Percentiles rank a stretch among this genome's conserved stretches.
phyloP scores from a whole-genome alignment of 1,140 invertebrate species.

The Probaryconus sp. region DNA sequence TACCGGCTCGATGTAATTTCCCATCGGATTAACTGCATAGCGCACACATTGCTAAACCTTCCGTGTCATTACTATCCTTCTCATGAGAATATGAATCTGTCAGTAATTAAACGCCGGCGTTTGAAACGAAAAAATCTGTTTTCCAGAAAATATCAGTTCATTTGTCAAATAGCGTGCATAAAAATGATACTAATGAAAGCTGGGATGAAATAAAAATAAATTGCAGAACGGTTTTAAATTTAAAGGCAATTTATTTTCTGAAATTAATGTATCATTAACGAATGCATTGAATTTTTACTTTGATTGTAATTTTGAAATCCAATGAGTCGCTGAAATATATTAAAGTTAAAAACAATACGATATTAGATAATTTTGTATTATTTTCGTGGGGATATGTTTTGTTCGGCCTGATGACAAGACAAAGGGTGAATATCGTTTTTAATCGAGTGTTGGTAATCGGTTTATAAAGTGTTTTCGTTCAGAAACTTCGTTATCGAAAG shows the following conservation, averaged over 20 bases:
- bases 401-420: conserved; percentile 18
- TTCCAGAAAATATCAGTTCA: too few species aligned
- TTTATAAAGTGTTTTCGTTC: conserved; percentile 28
- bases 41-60: conserved; percentile 61
- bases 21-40: conserved; percentile 56
- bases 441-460: conserved; percentile 32
- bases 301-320: too few species aligned
- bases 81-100: neutral
- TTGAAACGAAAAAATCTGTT: too few species aligned
- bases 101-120: too few species aligned
- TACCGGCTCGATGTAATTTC: conserved; percentile 67
- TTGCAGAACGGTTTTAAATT: too few species aligned
- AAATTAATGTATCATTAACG: too few species aligned
- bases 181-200: too few species aligned
- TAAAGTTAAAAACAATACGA: conserved; percentile 3
- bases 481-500: conserved; percentile 32
- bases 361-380: conserved; percentile 31
- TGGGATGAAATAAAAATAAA: too few species aligned
- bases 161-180: too few species aligned
- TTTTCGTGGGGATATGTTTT: conserved; percentile 10
- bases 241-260: too few species aligned
- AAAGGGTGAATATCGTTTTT: conserved; percentile 39
- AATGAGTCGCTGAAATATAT: too few species aligned
- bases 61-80: neutral
- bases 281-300: too few species aligned